These are phyloP conservation scores for Cladorhizidae sp. DNA, from an alignment of 37 sponge, comb jelly and placozoan genomes.

Conservation along the genomic window DNA sequence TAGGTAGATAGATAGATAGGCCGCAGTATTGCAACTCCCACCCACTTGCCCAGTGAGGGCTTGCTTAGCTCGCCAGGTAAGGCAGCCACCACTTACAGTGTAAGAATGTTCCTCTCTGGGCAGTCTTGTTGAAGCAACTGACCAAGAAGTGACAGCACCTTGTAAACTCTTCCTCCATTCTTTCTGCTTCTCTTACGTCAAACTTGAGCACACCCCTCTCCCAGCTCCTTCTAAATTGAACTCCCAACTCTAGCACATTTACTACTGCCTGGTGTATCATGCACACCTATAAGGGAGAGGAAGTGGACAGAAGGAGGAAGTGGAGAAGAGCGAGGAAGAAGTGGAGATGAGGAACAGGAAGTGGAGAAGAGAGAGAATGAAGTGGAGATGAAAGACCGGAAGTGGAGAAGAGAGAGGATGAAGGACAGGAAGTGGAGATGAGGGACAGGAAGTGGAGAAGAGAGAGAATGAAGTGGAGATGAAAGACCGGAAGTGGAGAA, in stretches of 20 bases:
- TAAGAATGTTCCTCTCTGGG: constrained; percentile 64
- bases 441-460: too few species aligned
- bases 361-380: too few species aligned
- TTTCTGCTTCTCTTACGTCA: constrained; percentile 15
- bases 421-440: too few species aligned
- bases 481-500: too few species aligned
- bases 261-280: constrained; percentile 63
- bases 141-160: constrained; percentile 65
- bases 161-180: constrained; percentile 57
- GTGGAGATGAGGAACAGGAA: too few species aligned
- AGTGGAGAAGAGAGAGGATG: too few species aligned
- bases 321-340: too few species aligned
- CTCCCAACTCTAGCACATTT: constrained; percentile 30
- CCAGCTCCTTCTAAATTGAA: constrained; percentile 56
- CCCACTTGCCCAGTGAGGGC: too few species aligned
- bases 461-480: too few species aligned
- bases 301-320: too few species aligned
- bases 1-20: background rate
- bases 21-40: background rate
- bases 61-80: too few species aligned
- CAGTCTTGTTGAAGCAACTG: constrained; percentile 37
- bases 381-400: too few species aligned
- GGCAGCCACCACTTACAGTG: constrained; percentile 62
- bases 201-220: constrained; percentile 8
- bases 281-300: constrained; percentile 47